Evolutionary conservation across 2,797 vertebrate species (phyloP).

Genomic region (Trachops cirrhosus): DNA sequence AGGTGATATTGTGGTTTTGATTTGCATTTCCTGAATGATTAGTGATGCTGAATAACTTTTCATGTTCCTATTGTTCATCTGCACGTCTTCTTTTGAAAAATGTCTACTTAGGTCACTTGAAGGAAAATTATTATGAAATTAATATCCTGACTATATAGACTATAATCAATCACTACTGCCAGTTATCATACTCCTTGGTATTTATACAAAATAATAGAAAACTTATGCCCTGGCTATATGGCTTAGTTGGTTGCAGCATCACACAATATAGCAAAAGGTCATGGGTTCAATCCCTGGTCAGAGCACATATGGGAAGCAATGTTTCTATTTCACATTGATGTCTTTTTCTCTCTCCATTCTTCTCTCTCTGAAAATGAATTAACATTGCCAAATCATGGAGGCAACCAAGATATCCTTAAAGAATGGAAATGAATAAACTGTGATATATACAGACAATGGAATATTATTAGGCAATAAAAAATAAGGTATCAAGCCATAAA

Average conservation of each 20-base stretch:
- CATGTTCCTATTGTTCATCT: neutral
- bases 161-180: neutral
- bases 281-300: neutral
- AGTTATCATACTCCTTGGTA: neutral
- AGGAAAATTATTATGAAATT: constrained; percentile 27
- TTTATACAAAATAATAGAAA: neutral
- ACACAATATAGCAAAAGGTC: neutral
- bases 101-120: neutral
- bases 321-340: neutral
- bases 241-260: neutral
- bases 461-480: neutral
- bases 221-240: neutral
- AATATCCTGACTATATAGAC: neutral
- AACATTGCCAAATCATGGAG: neutral
- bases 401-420: neutral
- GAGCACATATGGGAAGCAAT: neutral
- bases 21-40: neutral
- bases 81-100: neutral
- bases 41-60: neutral
- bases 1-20: neutral
- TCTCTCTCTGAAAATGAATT: neutral
- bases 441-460: neutral
- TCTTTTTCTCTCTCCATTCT: neutral
- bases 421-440: neutral
- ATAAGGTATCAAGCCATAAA: neutral